Evolutionary conservation across 2,113 vertebrate species (phyloP), one percentile per base, ranked within the genome.

Genomic region (Anhinga rufa): DNA sequence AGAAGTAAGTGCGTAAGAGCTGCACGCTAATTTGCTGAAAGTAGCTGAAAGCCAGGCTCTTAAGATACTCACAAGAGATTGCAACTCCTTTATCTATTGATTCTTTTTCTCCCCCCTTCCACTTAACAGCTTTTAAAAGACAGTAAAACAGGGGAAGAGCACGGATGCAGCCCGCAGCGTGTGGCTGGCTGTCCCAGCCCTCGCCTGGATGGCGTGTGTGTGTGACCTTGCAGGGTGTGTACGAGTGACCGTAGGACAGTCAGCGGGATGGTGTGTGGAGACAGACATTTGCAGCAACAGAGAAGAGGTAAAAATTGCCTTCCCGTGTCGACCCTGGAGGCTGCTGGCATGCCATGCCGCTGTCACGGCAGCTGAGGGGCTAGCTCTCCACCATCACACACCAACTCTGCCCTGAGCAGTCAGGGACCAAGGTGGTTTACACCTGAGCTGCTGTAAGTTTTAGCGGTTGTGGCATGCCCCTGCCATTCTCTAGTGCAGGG

Each of bases 1-100:
- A 96, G 82, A 69, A 91, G 29, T 51, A 69, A 93, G 70, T 40
- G 76, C 78, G n/a, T 82, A 85, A 95, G 66, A 94, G 78, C 87
- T 61, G 87, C 92, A 58, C 49, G 51, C 82, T 82, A 91, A 90
- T 94, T 70, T 90, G 71, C 92, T 96, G 86, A 92, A 94, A 95
- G 93, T 69, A 97, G 77, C 91, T 72, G 77, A 79, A 95, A 91
- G 88, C 65, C 77, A 72, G n/a, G 69, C 90, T 92, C 83, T 92
- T 75, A 65, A 83, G 68, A 71, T 86, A 48, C n/a, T 86, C 48
- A 28, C 19, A 81, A 71, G 95, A 82, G 77, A 82, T 61, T 91
- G 89, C 87, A 79, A 2, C 58, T 91, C 31, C 54, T 87, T 61
- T 17, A 1, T 88, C 74, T 94, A 90, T 87, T 66, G 84, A 96